Conservation (phyloP, 2,113 vertebrate species). For the Carlito syrichta region DNA sequence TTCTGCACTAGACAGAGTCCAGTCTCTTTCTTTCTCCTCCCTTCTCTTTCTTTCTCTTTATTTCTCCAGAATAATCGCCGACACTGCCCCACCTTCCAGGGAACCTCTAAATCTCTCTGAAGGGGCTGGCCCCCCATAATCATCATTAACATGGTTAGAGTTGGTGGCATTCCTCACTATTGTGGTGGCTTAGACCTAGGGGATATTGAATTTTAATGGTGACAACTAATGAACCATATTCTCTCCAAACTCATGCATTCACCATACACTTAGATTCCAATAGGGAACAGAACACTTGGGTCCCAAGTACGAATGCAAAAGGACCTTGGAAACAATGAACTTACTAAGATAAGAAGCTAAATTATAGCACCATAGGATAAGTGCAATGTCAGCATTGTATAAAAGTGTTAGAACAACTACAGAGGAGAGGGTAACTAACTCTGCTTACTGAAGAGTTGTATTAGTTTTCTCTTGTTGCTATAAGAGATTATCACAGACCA, state of each 20-base stretch:
- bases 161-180: background rate
- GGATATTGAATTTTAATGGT: background rate
- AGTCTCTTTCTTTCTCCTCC: too few species aligned
- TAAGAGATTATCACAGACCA: background rate
- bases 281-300: background rate
- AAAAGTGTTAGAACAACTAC: background rate
- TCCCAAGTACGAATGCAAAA: background rate
- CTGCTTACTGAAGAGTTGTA: background rate
- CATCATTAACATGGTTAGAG: background rate
- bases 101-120: too few species aligned
- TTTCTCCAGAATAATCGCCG: too few species aligned
- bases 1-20: too few species aligned
- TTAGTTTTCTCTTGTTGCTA: too few species aligned
- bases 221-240: background rate
- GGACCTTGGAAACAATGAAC: background rate
- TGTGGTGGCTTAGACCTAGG: background rate
- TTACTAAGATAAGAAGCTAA: background rate
- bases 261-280: background rate
- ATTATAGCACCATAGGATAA: background rate
- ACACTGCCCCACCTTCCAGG: too few species aligned
- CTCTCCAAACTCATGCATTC: background rate
- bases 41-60: too few species aligned
- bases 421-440: too few species aligned
- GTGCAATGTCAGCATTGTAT: background rate
- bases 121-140: too few species aligned